Conservation (phyloP, 2,113 vertebrate genomes). For the Pterophyllum scalare region DNA sequence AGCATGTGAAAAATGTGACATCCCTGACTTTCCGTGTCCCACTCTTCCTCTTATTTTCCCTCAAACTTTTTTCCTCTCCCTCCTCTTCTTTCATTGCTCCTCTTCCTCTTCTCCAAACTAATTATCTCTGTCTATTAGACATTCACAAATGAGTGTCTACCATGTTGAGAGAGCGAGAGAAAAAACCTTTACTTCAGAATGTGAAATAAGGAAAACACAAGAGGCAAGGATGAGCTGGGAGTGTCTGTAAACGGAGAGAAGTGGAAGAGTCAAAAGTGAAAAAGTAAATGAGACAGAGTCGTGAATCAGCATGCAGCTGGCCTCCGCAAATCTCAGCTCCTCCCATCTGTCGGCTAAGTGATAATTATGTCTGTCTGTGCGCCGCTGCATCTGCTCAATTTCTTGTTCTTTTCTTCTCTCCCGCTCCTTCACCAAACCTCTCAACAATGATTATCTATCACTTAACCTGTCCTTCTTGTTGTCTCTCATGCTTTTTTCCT, state of each 20-base stretch:
- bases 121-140: conserved; percentile 23
- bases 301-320: conserved; percentile 29
- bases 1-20: conserved; percentile 9
- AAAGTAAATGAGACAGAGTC: conserved; percentile 10
- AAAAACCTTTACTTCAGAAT: not conserved
- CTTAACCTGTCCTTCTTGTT: conserved; percentile 10
- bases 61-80: not conserved
- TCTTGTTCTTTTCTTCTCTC: conserved; percentile 3
- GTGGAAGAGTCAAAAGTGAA: conserved; percentile 16
- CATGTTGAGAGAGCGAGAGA: not conserved
- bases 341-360: conserved; percentile 15
- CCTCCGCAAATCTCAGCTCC: conserved; percentile 17
- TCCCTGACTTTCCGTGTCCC: not conserved
- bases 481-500: not conserved
- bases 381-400: conserved; percentile 1
- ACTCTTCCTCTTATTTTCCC: not conserved
- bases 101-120: conserved; percentile 25
- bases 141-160: conserved; percentile 1
- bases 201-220: not conserved
- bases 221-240: not conserved
- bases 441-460: conserved; percentile 17
- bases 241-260: not conserved
- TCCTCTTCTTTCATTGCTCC: not conserved
- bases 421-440: not conserved
- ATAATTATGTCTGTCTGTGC: conserved; percentile 25